Conservation (phyloP, 2,113 vertebrate genomes). For the Bathybates hornii region DNA sequence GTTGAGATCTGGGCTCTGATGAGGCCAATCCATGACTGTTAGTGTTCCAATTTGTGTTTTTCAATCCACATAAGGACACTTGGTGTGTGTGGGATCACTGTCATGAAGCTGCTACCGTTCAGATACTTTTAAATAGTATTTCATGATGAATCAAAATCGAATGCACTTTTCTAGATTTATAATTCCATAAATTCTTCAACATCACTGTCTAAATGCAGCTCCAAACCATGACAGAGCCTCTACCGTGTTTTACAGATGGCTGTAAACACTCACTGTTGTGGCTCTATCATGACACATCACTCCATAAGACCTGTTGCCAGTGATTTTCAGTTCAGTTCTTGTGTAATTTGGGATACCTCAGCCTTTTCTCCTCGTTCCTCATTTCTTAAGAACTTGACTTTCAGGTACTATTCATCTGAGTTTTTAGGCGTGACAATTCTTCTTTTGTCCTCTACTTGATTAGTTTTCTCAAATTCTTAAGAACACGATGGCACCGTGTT, state of each 20-base stretch:
- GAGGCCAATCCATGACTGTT: not conserved
- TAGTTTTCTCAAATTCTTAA: not conserved
- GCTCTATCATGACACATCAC: not conserved
- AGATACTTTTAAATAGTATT: not conserved
- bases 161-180: not conserved
- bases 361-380: not conserved
- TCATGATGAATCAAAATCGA: not conserved
- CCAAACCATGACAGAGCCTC: not conserved
- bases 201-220: not conserved
- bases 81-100: not conserved
- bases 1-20: not conserved
- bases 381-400: not conserved
- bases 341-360: not conserved
- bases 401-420: not conserved
- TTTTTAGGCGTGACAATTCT: fast-evolving
- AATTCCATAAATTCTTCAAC: not conserved
- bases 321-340: not conserved
- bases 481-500: not conserved
- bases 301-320: not conserved
- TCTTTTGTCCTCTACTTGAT: not conserved
- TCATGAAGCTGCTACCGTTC: not conserved
- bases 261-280: not conserved
- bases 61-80: too few species aligned
- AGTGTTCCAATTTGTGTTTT: not conserved
- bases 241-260: not conserved